Conservation (phyloP, 2,797 vertebrate species). For the Fistularia tabacaria region DNA sequence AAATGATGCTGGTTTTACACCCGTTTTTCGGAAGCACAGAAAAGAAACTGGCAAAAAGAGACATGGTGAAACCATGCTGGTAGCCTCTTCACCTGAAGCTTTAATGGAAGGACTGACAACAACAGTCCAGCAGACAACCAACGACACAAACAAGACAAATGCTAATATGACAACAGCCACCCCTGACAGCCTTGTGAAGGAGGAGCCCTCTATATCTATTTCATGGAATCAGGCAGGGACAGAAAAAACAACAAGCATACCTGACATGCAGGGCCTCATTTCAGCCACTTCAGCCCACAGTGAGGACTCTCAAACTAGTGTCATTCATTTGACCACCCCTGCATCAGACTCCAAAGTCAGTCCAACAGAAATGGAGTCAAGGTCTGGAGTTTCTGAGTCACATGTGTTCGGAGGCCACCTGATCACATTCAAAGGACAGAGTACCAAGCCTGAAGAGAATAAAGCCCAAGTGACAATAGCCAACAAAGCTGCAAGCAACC, state of each 20-base stretch:
- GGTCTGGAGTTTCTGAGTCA: constrained; percentile 65
- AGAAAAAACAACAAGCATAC: constrained; percentile 23
- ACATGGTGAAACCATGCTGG: constrained; percentile 14
- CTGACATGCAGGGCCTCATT: constrained; percentile 11
- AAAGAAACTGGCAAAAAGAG: constrained; percentile 20
- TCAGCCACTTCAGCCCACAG: constrained; percentile 22
- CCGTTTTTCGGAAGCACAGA: constrained; percentile 43
- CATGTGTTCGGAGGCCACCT: constrained; percentile 57
- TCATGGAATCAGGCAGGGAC: constrained; percentile 55
- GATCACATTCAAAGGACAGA: constrained; percentile 43
- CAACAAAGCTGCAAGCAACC: constrained; percentile 40
- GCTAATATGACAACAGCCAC: constrained; percentile 12
- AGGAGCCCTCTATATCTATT: constrained; percentile 56
- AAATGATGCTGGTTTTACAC: constrained; percentile 31
- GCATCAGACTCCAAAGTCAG: constrained; percentile 14
- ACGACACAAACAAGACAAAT: constrained; percentile 27
- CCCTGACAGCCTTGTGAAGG: constrained; percentile 16
- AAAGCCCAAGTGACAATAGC: constrained; percentile 29
- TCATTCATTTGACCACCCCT: constrained; percentile 36
- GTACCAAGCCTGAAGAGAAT: constrained; percentile 43
- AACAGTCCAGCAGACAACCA: constrained; percentile 21
- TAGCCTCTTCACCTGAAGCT: constrained; percentile 25
- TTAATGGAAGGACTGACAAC: constrained; percentile 47
- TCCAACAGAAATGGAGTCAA: constrained; percentile 61
- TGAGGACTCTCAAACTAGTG: constrained; percentile 17